Conservation (phyloP, 2,888 invertebrate species). For the Biston betularia region DNA sequence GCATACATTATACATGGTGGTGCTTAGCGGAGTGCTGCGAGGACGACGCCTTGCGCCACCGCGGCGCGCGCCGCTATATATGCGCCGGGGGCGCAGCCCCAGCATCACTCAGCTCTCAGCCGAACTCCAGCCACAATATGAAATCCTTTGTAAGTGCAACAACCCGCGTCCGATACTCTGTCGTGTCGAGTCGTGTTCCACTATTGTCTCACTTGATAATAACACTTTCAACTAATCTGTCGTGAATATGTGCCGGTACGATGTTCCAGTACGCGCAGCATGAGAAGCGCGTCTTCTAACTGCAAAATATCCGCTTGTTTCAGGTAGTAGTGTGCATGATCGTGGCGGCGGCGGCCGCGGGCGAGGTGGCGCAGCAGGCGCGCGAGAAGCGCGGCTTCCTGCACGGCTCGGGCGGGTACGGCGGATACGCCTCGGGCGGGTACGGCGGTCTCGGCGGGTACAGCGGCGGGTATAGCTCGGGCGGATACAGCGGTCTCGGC, state of each 20-base stretch:
- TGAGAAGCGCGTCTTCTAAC: not conserved
- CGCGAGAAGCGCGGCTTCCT: conserved; percentile 52
- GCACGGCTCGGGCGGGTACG: conserved; percentile 35
- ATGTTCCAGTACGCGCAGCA: too few relatives aligned
- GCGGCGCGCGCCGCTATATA: conserved; percentile 24
- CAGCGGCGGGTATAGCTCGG: conserved; percentile 27
- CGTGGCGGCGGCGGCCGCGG: conserved; percentile 45
- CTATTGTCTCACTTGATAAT: too few relatives aligned
- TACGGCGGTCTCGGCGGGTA: conserved; percentile 18
- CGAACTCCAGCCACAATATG: conserved; percentile 50
- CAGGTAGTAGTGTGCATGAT: conserved; percentile 47
- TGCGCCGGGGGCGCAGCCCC: conserved; percentile 2
- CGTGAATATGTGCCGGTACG: too few relatives aligned
- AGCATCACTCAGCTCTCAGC: conserved; percentile 30
- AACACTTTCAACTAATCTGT: too few relatives aligned
- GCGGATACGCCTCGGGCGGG: conserved; percentile 39
- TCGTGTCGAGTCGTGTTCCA: too few relatives aligned
- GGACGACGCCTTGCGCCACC: conserved; percentile 35
- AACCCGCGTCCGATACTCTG: too few relatives aligned
- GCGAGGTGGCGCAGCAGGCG: conserved; percentile 36
- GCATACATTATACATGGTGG: too few relatives aligned
- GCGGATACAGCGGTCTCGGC: conserved; percentile 37
- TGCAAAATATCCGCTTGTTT: not conserved
- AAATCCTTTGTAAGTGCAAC: conserved; percentile 60
- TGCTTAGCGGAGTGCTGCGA: conserved; percentile 7